Evolutionary conservation across 2,113 vertebrate species (phyloP).

Genomic region (Phainopepla nitens): DNA sequence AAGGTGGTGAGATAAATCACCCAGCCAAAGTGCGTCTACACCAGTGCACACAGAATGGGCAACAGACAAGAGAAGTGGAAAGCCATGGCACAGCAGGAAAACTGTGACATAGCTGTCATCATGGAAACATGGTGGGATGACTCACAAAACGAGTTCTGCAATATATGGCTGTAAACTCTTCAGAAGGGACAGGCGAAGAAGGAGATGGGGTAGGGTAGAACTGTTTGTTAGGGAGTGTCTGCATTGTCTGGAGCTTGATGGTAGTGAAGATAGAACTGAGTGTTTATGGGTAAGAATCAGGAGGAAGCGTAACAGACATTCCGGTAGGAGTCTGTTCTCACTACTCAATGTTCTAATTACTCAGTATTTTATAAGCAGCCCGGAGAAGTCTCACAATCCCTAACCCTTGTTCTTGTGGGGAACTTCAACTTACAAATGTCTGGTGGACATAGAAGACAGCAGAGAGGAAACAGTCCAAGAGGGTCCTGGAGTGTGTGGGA

Average conservation of each 20-base stretch:
- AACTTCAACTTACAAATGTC: not conserved
- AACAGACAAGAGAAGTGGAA: not conserved
- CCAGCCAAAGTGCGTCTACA: not conserved
- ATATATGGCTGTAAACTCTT: not conserved
- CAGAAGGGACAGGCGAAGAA: not conserved
- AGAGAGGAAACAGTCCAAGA: not conserved
- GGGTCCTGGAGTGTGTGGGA: not conserved
- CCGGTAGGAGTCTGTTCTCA: not conserved
- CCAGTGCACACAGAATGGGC: fast-evolving
- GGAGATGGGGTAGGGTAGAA: fast-evolving
- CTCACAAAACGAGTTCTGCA: not conserved
- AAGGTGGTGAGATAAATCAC: no score
- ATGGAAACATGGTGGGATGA: not conserved
- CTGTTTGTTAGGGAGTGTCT: not conserved
- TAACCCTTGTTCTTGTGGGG: not conserved
- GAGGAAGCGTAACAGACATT: not conserved
- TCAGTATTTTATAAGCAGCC: not conserved
- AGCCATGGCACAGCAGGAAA: not conserved
- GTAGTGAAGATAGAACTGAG: not conserved
- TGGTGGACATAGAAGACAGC: not conserved
- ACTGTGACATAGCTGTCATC: not conserved
- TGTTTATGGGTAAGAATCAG: not conserved
- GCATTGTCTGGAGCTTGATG: not conserved
- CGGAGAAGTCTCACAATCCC: not conserved
- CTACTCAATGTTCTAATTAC: no score